Conservation (phyloP, 2,113 vertebrate genomes). For the Petromus typicus region DNA sequence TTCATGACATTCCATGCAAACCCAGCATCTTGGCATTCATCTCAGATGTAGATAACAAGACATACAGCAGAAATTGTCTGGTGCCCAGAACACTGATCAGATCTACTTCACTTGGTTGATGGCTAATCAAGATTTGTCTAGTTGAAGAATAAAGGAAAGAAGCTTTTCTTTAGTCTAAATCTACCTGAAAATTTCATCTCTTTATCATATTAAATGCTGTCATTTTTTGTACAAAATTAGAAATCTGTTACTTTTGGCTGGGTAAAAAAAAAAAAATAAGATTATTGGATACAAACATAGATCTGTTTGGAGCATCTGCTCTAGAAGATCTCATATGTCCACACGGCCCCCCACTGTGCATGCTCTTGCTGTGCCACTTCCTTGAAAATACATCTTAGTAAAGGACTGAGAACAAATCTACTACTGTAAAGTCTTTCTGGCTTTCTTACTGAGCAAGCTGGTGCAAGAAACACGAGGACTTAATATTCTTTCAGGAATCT, state of each 20-base stretch:
- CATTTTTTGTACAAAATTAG: background rate
- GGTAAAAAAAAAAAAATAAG: background rate
- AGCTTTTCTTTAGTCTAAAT: background rate
- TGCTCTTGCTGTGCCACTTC: background rate
- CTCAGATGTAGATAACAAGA: slow-evolving; percentile 6
- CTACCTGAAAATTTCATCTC: background rate
- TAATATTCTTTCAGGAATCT: background rate
- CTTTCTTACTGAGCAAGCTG: background rate
- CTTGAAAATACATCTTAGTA: background rate
- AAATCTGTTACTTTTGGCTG: background rate
- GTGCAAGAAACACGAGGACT: background rate
- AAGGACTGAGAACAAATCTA: background rate
- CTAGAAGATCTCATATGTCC: background rate
- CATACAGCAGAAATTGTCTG: background rate
- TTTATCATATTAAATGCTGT: background rate
- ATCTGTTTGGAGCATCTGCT: background rate
- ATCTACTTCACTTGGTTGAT: background rate
- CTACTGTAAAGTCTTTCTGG: background rate
- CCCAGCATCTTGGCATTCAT: background rate
- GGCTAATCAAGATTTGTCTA: background rate
- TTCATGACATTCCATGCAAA: background rate
- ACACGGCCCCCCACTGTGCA: background rate
- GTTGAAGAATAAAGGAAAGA: background rate
- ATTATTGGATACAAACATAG: background rate
- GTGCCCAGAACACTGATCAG: background rate